Base-by-base conservation (phyloP, 2,888 invertebrate species). In the Oegoconia quadripuncta region DNA sequence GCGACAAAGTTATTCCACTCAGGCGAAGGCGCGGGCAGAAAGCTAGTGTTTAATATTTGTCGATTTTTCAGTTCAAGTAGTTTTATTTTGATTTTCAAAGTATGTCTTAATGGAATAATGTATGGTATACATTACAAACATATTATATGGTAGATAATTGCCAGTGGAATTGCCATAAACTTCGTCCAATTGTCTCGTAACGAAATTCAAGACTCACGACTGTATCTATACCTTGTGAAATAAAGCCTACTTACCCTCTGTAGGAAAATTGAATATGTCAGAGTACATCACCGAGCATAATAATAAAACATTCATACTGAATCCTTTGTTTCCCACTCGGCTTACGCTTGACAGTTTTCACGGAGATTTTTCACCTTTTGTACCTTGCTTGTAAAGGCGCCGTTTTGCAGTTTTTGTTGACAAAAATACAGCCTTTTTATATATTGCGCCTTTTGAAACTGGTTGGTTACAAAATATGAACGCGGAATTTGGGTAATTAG, bases 231-330 rank as follows among this genome's bases (percentile, higher is more conserved):
- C 27, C 14, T 27, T n/a, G 27, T 27, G 12, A 13, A 27, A 27
- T 12, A 31, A 13, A 12, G 12, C 18, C 8, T 20, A 37, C 8
- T 7, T 9, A n/a, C 14, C 22, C 8, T 11, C n/a, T 12, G 11
- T 37, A 13, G 28, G 39, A 39, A 47, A 47, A 44, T 47, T 47
- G 39, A 47, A 40, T 38, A 20, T 14, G 15, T 5, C 22, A 22
- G 20, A 22, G 12, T 9, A 22, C 52, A 55, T 59, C 48, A 55
- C 44, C 59, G 54, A 59, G 45, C 28, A 29, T 34, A 32, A 37
- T 35, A 41, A 59, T 67, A 39, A 63, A 64, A 66, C 60, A 67
- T 67, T 58, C 50, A 60, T 58, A 55, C 59, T 42, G 55, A 64
- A 59, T 51, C 48, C 46, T 50, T 47, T 41, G 41, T 40, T 34